These are phyloP conservation scores for Bujurquina vittata DNA, from an alignment of 2,113 vertebrate genomes.

Conservation along the genomic window DNA sequence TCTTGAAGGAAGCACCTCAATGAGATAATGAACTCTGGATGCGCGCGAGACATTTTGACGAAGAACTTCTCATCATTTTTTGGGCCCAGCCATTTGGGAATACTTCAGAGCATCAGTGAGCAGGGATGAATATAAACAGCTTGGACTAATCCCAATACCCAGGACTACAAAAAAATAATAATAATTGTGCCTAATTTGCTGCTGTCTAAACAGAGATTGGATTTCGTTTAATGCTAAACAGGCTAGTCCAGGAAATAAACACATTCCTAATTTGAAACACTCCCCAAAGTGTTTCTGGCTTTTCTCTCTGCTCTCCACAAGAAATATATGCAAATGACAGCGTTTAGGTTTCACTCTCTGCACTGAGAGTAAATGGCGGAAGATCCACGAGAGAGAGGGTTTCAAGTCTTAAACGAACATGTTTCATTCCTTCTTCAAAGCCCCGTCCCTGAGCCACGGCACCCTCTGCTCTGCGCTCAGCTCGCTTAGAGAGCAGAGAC, in stretches of 20 bases:
- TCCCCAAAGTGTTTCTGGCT: slow-evolving; percentile 63
- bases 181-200: slow-evolving; percentile 77
- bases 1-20: slow-evolving; percentile 39
- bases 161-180: slow-evolving; percentile 72
- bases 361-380: slow-evolving; percentile 55
- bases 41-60: slow-evolving; percentile 34
- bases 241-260: slow-evolving; percentile 73
- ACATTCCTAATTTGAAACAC: slow-evolving; percentile 74
- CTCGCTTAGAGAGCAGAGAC: slow-evolving; percentile 22
- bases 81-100: slow-evolving; percentile 19
- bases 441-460: slow-evolving; percentile 18
- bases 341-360: slow-evolving; percentile 61
- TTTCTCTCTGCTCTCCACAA: slow-evolving; percentile 43
- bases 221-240: slow-evolving; percentile 77
- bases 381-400: slow-evolving; percentile 57
- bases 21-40: slow-evolving; percentile 64
- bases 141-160: slow-evolving; percentile 73
- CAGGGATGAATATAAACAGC: slow-evolving; percentile 59
- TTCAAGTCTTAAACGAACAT: slow-evolving; percentile 40
- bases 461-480: background rate
- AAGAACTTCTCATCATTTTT: slow-evolving; percentile 31
- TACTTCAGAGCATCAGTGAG: slow-evolving; percentile 50
- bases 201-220: slow-evolving; percentile 77
- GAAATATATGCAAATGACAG: slow-evolving; percentile 76
- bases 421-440: slow-evolving; percentile 54